Base-by-base conservation (phyloP, 2,888 invertebrate genomes). In the Limnephilus marmoratus region DNA sequence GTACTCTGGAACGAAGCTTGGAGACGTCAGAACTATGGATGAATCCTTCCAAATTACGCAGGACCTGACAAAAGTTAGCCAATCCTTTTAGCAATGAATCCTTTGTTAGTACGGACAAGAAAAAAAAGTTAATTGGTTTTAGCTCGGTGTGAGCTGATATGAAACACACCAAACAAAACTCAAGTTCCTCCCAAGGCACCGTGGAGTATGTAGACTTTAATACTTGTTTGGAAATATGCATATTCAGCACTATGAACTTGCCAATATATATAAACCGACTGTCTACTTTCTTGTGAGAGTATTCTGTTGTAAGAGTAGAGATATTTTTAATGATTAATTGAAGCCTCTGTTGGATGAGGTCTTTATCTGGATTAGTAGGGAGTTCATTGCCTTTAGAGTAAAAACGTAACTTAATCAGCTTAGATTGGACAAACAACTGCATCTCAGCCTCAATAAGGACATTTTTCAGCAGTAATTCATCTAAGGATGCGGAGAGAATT, bases 101-200 rank as follows among this genome's bases (percentile, higher is more conserved):
- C 41, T 85, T 31, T 7, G 2, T 37, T 3, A 85, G 18, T 24
- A 41, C 41, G 2, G 68, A 24, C 68, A 68, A 9, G 68, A 2
- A 68, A 37, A 85, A 85, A 7, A 34, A 85, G 24, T 41, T 85
- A 0, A 85, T 37, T 11, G 15, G 15, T 37, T 37, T 87, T 15
- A 31, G 31, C 34, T 68, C 24, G 68, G 68, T 68, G 68, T 68
- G 68, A 68, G 68, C 68, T 2, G 68, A 68, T 68, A 68, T 31
- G 87, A 49, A 31, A 68, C 29, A 53, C 68, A 49, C 68, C 29
- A 87, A 31, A 53, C 87, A 87, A 31, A 87, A 87, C 31, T 87
- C 87, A 49, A 87, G 45, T 29, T 87, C 87, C 87, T 87, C 87
- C 87, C 87, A 87, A 49, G 85, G 85, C 18, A 85, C 13, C 29